Base-by-base conservation (phyloP, 2,113 vertebrate species). In the Arothron firmamentum region DNA sequence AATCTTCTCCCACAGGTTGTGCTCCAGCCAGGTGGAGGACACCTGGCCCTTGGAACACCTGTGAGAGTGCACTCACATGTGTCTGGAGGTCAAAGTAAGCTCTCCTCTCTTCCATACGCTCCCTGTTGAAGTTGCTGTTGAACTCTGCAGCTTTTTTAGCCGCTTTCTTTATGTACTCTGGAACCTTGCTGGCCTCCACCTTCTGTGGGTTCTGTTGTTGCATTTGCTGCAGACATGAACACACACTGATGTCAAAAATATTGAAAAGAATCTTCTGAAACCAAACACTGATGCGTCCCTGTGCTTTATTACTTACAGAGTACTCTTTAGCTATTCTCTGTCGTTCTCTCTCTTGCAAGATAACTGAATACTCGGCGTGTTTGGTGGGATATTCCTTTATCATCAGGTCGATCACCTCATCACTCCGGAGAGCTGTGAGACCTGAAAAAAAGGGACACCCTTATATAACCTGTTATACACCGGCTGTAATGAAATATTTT, bases 1-100 rank as follows among this genome's bases (percentile, higher is more conserved):
- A 12, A 15, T 7, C 2, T 6, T 25, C 16, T 28, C 13, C 53
- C 48, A 11, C 11, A n/a, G 8, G 25, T 61, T 59, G 41, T 52
- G 21, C 3, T 23, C 21, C 6, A 31, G 28, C 28, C 28, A 31
- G 28, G 28, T 31, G 21, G 21, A 23, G 28, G 28, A 31, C 18
- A 25, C 9, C 0, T 41, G 46, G 16, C 3, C 13, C 17, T 20
- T 19, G 1, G 28, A 3, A 43, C 18, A 16, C n/a, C 17, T 25
- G 9, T n/a, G 6, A 20, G 1, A 6, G 15, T 52, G 9, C 13
- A 67, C 92, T 87, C 92, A 98, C 97, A 49, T 99, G 96, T 5
- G 97, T 99, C 82, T 99, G 97, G 19, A 99, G 87, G 89, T 99
- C 97, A 85, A 99, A 99, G 74, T 99, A 99, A 1, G 97, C 97